A percentile compares a stretch with the other conserved stretches of the same genome.
Evolutionary conservation across 2,113 vertebrate genomes (phyloP).

Genomic region (Suncus etruscus): DNA sequence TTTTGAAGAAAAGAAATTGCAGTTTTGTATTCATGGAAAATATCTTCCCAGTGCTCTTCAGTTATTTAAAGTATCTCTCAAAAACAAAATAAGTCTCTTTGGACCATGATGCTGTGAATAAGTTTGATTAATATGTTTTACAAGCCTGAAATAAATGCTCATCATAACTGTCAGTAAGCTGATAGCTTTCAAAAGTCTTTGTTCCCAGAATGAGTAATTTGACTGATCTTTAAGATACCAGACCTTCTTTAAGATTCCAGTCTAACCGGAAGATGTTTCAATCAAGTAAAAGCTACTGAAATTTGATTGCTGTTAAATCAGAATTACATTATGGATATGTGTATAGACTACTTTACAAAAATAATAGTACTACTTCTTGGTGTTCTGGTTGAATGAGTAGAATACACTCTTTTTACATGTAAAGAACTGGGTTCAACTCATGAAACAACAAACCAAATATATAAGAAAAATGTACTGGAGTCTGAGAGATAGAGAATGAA

Average conservation of each 20-base stretch:
- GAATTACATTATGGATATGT: conserved; percentile 61
- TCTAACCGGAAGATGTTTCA: conserved; percentile 82
- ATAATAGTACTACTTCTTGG: conserved; percentile 7
- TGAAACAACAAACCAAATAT: too few species aligned
- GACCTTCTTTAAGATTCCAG: conserved; percentile 67
- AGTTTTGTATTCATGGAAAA: conserved; percentile 71
- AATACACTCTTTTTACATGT: too few species aligned
- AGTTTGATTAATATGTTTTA: conserved; percentile 89
- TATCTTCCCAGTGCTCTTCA: conserved; percentile 63
- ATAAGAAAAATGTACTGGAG: too few species aligned
- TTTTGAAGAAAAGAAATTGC: conserved; percentile 64
- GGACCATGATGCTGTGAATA: conserved; percentile 84
- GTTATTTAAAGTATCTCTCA: conserved; percentile 82
- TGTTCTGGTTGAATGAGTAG: too few species aligned
- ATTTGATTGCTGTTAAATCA: conserved; percentile 77
- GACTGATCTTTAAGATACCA: conserved; percentile 85
- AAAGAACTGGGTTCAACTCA: too few species aligned
- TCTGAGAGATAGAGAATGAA: too few species aligned
- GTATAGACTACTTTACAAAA: conserved; percentile 72
- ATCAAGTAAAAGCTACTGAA: conserved; percentile 81
- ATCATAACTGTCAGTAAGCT: conserved; percentile 87
- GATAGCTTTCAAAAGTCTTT: conserved; percentile 87
- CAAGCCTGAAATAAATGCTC: conserved; percentile 88
- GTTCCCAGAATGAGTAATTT: conserved; percentile 86
- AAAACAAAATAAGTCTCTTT: conserved; percentile 85